Base-by-base conservation (phyloP, 2,888 invertebrate genomes). In the Lissocephala sabroskyi region DNA sequence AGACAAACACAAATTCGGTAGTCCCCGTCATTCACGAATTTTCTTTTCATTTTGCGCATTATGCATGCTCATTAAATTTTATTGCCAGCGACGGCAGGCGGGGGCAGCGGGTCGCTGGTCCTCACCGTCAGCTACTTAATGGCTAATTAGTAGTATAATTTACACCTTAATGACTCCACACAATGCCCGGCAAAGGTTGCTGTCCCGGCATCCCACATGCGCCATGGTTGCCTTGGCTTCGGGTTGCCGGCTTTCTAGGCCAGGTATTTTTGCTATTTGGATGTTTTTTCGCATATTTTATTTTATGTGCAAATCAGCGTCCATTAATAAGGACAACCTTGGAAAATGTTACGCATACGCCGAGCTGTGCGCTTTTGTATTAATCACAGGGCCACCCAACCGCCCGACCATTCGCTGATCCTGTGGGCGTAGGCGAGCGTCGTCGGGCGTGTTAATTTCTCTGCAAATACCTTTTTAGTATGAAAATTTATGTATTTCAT, bases 71-170 rank as follows among this genome's bases (percentile, higher is more conserved):
- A 76, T 73, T 73, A 65, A 58, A 59, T 75, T 73, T 71, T 65
- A 75, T 71, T 73, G 62, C 55, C 56, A n/a, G n/a, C n/a, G n/a
- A n/a, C n/a, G n/a, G n/a, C n/a, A n/a, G n/a, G n/a, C 49, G 49
- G 56, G 51, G 41, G 52, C 52, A 60, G 56, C 56, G 52, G 23
- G 23, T 23, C 23, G 7, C n/a, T n/a, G n/a, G n/a, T n/a, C 23
- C 23, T 23, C 23, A n/a, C 37, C 52, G 54, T 58, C 42, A 52
- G 59, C 60, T 60, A 52, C 71, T 68, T 74, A 77, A 74, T 62
- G 75, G 65, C 62, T 71, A 77, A 71, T 77, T 77, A 70, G 75
- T 63, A 75, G 71, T 64, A 77, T 77, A 68, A 77, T 77, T 77
- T 79, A 66, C 75, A 77, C 71, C 68, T 77, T 67, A 77, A 79